Conservation (phyloP, 2,113 vertebrate genomes). For the Ammodytes marinus region DNA sequence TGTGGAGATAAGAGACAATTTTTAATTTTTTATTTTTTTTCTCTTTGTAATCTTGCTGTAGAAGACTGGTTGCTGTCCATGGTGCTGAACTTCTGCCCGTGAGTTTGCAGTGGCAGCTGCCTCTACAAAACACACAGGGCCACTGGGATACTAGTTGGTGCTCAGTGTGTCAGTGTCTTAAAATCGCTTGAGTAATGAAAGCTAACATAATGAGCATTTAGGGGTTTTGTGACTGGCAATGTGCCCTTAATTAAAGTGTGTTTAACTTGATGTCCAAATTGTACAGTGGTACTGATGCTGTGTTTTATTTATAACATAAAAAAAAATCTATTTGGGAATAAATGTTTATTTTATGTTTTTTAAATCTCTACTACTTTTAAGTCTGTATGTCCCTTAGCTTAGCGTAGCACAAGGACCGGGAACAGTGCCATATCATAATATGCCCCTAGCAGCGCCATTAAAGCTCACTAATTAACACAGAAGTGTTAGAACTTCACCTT, state of each 20-base stretch:
- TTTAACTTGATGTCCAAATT: not conserved
- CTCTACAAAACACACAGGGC: conserved; percentile 24
- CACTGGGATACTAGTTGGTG: conserved; percentile 19
- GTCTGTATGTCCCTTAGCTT: not conserved
- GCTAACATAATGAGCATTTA: too few relatives aligned
- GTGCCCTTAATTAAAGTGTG: not conserved
- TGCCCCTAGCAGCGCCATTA: not conserved
- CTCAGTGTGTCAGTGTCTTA: not conserved
- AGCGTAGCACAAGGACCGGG: not conserved
- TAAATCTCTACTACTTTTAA: not conserved
- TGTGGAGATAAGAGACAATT: too few relatives aligned
- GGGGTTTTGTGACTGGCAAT: not conserved
- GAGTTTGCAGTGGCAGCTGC: conserved; percentile 28
- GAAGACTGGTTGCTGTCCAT: conserved; percentile 77
- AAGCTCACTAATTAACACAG: not conserved
- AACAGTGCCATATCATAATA: too few relatives aligned
- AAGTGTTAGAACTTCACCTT: not conserved
- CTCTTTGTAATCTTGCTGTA: not conserved
- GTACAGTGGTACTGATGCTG: not conserved
- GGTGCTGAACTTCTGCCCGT: conserved; percentile 78
- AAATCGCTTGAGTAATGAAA: not conserved
- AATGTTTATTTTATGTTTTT: not conserved
- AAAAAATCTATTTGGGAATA: not conserved
- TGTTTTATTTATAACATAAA: not conserved
- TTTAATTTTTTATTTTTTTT: too few relatives aligned